Percentiles rank a stretch among this genome's conserved stretches.
Evolutionary conservation across 2,888 invertebrate species (phyloP).

Genomic region (Tenthredo distinguenda): DNA sequence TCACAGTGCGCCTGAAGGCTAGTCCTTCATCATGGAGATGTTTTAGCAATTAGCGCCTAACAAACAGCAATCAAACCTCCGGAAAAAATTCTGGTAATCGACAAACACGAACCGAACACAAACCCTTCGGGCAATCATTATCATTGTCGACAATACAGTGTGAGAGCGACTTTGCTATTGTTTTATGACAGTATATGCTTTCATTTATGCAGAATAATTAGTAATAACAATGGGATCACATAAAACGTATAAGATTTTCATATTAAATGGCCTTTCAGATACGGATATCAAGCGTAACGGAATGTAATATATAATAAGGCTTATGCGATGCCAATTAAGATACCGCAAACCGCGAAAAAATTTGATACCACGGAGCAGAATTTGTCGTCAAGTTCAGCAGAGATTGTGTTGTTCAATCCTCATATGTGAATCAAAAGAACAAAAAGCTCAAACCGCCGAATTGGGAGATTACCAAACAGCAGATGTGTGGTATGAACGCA

Average conservation of each 20-base stretch:
- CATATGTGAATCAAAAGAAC: neutral
- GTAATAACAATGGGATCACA: neutral
- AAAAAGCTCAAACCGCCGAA: neutral
- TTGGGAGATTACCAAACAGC: neutral
- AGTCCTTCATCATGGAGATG: neutral
- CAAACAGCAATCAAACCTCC: neutral
- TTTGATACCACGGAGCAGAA: neutral
- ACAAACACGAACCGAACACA: neutral
- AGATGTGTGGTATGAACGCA: conserved; percentile 56
- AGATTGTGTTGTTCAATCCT: neutral
- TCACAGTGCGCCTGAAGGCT: neutral
- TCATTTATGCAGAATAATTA: neutral
- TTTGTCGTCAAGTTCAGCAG: neutral
- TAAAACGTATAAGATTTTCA: neutral
- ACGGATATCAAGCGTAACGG: neutral
- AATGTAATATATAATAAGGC: neutral
- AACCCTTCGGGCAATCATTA: neutral
- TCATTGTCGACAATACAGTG: neutral
- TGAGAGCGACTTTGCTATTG: neutral
- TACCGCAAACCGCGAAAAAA: neutral
- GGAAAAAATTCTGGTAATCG: neutral
- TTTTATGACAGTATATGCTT: neutral
- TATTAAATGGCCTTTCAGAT: neutral
- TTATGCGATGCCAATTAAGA: neutral
- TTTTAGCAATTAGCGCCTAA: neutral